phyloP scores from a whole-genome alignment of 2,797 vertebrate genomes.

The Artibeus lituratus region DNA sequence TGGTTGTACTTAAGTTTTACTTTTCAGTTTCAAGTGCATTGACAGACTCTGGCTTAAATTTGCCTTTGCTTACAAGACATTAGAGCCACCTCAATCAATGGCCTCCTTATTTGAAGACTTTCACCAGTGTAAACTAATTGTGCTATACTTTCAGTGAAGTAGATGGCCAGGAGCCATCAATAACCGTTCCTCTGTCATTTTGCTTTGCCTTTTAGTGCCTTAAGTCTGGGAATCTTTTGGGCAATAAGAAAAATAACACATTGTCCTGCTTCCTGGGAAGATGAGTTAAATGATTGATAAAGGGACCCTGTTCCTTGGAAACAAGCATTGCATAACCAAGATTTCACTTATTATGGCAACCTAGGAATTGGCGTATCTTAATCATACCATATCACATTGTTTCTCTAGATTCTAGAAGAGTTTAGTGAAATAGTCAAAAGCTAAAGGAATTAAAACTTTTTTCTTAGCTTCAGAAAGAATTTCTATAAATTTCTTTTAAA shows the following conservation, averaged over 20 bases:
- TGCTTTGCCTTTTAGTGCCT: not conserved
- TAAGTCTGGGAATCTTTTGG: not conserved
- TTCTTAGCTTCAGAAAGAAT: constrained; percentile 43
- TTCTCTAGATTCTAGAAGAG: not conserved
- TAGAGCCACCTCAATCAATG: not conserved
- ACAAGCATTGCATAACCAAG: not conserved
- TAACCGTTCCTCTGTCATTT: not conserved
- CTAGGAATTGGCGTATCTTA: not conserved
- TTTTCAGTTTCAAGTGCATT: not conserved
- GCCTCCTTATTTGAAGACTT: not conserved
- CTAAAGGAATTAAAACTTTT: constrained; percentile 14
- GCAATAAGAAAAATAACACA: not conserved
- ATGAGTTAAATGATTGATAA: not conserved
- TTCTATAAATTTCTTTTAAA: constrained; percentile 49
- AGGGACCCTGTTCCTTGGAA: not conserved
- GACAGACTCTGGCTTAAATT: not conserved
- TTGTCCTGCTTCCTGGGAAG: not conserved
- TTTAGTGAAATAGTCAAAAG: not conserved
- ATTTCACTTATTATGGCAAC: not conserved
- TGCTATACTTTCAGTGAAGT: not conserved
- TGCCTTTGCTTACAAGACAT: not conserved
- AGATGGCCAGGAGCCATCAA: not conserved
- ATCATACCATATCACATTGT: not conserved
- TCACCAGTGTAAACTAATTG: not conserved
- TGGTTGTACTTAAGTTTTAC: not conserved